Evolutionary conservation across 2,888 invertebrate genomes (phyloP).

Genomic region (Prosopocoilus inquinatus): DNA sequence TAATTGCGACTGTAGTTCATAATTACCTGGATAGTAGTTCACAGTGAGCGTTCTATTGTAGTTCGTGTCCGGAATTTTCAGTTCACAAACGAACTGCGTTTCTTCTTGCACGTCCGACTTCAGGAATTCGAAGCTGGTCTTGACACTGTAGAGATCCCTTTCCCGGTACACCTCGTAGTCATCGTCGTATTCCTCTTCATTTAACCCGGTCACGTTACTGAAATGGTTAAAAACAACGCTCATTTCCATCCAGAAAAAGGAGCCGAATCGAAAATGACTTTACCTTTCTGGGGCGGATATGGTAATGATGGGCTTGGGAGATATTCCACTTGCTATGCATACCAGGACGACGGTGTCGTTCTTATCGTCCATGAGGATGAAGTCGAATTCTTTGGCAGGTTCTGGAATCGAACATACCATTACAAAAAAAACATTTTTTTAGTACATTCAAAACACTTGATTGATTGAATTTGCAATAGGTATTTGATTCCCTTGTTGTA

Average conservation of each 20-base stretch:
- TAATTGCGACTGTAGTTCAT: not conserved
- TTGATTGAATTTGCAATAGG: too few species aligned
- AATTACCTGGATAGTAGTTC: slow-evolving; percentile 59
- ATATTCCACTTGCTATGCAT: slow-evolving; percentile 58
- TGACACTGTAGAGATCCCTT: slow-evolving; percentile 54
- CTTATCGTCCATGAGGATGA: slow-evolving; percentile 33
- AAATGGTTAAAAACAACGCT: slow-evolving; percentile 12
- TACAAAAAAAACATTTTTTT: not conserved
- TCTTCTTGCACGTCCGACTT: slow-evolving; percentile 55
- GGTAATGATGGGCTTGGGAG: slow-evolving; percentile 55
- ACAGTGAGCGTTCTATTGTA: slow-evolving; percentile 55
- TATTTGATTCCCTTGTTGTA: too few species aligned
- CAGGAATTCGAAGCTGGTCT: slow-evolving; percentile 55
- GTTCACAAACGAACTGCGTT: slow-evolving; percentile 61
- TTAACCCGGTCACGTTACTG: slow-evolving; percentile 34
- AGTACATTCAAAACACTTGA: too few species aligned
- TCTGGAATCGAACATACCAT: slow-evolving; percentile 32
- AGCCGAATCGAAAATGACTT: not conserved
- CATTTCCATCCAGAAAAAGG: too few species aligned
- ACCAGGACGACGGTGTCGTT: slow-evolving; percentile 50
- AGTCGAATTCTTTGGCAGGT: slow-evolving; percentile 35
- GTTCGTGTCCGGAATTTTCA: slow-evolving; percentile 62
- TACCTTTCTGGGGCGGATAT: slow-evolving; percentile 38
- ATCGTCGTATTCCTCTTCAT: slow-evolving; percentile 11
- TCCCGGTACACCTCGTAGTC: slow-evolving; percentile 18